These are phyloP conservation scores for Pangasius macronema DNA, from an alignment of 2,797 vertebrate genomes.

Conservation along the genomic window DNA sequence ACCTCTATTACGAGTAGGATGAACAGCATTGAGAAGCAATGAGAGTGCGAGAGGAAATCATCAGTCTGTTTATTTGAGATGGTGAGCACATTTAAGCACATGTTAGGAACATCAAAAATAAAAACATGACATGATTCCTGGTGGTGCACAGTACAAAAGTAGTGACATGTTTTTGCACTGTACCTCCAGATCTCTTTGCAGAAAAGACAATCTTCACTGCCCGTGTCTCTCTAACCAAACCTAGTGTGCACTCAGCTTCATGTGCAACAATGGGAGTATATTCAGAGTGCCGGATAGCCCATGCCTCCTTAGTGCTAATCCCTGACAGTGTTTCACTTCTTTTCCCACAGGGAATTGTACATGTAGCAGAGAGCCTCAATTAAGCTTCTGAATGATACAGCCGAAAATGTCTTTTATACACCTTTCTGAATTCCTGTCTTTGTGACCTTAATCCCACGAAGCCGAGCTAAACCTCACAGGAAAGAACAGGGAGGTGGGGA, in stretches of 20 bases:
- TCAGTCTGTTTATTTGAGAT: not conserved
- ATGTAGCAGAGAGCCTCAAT: constrained; percentile 50
- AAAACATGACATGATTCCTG: not conserved
- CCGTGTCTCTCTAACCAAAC: not conserved
- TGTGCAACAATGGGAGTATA: constrained; percentile 24
- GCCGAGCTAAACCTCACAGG: constrained; percentile 26
- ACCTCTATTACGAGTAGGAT: not conserved
- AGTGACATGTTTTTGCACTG: not conserved
- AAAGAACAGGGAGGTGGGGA: constrained; percentile 23
- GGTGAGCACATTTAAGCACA: not conserved
- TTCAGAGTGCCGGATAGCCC: constrained; percentile 36
- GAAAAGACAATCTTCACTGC: not conserved
- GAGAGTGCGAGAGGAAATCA: no score
- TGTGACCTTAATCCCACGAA: constrained; percentile 49
- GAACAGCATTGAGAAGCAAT: not conserved
- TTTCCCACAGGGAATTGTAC: constrained; percentile 47
- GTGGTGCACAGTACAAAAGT: not conserved
- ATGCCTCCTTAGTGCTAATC: constrained; percentile 39
- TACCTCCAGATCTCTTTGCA: not conserved
- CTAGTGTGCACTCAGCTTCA: not conserved
- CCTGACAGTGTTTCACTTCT: constrained; percentile 26
- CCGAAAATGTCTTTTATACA: constrained; percentile 42
- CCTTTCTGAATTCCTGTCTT: constrained; percentile 38
- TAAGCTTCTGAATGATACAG: constrained; percentile 48
- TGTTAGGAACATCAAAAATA: not conserved